phyloP scores from a whole-genome alignment of 2,888 invertebrate genomes.

The Apodemia duryi region DNA sequence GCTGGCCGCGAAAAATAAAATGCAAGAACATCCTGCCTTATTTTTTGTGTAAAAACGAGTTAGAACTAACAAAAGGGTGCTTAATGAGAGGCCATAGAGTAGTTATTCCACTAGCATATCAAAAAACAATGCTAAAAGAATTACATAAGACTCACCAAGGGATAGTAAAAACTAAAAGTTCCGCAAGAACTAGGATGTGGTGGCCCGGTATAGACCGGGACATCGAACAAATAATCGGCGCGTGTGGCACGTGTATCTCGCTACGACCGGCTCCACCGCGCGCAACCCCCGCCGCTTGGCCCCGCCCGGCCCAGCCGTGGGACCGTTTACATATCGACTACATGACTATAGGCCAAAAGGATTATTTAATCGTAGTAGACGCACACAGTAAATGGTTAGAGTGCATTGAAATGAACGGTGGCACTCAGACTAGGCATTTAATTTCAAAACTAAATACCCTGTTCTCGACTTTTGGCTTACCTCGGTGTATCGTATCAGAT shows the following conservation, averaged over 20 bases:
- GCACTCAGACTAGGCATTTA: constrained; percentile 9
- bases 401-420: constrained; percentile 16
- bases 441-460: constrained; percentile 24
- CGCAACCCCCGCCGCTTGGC: constrained; percentile 25
- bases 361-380: constrained; percentile 30
- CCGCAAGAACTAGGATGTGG: constrained; percentile 17
- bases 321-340: constrained; percentile 32
- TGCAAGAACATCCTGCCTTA: constrained; percentile 22
- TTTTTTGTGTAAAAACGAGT: constrained; percentile 17
- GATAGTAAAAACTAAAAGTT: constrained; percentile 32
- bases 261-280: constrained; percentile 22
- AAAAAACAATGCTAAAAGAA: constrained; percentile 27
- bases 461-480: constrained; percentile 22
- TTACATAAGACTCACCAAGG: constrained; percentile 25
- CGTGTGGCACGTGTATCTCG: constrained; percentile 27
- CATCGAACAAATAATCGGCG: constrained; percentile 24
- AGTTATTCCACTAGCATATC: constrained; percentile 22
- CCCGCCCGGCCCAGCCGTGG: constrained; percentile 20
- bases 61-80: constrained; percentile 25
- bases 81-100: constrained; percentile 30
- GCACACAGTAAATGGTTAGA: constrained; percentile 33
- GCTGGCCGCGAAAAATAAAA: constrained; percentile 27
- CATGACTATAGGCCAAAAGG: constrained; percentile 26
- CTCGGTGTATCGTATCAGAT: constrained; percentile 22
- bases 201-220: constrained; percentile 22